phyloP scores from a whole-genome alignment of 2,113 vertebrate genomes.

The Pongo pygmaeus region DNA sequence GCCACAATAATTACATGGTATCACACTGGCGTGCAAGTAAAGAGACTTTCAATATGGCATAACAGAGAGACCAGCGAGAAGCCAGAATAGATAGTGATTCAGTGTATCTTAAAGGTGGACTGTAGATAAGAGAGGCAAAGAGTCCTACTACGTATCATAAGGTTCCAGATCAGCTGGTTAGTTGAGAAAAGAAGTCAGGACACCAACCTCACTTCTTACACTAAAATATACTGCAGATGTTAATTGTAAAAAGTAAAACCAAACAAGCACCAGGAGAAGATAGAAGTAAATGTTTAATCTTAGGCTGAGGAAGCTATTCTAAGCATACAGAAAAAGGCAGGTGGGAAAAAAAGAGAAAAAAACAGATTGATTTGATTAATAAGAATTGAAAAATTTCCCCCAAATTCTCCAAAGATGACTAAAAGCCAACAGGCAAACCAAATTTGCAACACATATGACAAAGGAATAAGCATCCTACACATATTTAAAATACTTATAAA shows the following conservation, averaged over 20 bases:
- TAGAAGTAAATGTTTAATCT: neutral
- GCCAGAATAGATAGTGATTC: neutral
- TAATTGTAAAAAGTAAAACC: neutral
- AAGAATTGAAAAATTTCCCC: neutral
- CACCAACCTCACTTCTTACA: neutral
- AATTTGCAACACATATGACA: neutral
- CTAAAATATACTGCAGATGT: neutral
- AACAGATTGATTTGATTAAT: neutral
- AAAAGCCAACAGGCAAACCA: neutral
- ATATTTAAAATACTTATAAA: neutral
- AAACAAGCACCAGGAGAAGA: slow-evolving; percentile 7
- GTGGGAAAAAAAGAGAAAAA: neutral
- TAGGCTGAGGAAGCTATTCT: neutral
- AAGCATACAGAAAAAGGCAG: neutral
- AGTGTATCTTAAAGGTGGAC: neutral
- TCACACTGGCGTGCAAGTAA: neutral
- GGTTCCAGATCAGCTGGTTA: neutral
- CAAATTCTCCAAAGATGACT: neutral
- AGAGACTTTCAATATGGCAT: neutral
- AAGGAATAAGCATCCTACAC: neutral
- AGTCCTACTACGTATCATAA: rapidly evolving
- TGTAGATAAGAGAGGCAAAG: neutral
- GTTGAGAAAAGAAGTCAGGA: neutral
- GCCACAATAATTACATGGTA: neutral
- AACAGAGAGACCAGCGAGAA: neutral